phyloP scores from a whole-genome alignment of 2,888 invertebrate species.

The Aplocera efformata region DNA sequence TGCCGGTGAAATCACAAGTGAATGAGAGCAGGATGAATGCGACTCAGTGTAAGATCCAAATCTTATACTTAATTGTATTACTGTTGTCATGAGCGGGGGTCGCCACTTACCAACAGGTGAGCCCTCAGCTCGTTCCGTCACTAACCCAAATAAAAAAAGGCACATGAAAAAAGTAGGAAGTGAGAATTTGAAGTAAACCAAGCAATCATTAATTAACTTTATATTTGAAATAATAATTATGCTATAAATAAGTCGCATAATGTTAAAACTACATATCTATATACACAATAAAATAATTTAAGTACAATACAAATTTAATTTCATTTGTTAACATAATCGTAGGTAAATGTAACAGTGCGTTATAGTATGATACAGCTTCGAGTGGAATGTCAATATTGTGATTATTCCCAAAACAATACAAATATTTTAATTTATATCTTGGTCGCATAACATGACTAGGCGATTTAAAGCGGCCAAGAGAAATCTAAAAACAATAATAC shows the following conservation, averaged over 20 bases:
- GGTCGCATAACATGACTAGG: slow-evolving; percentile 69
- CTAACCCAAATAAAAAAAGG: too few relatives aligned
- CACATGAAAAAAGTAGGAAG: too few relatives aligned
- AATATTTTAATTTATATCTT: slow-evolving; percentile 35
- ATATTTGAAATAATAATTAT: slow-evolving; percentile 25
- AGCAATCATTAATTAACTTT: slow-evolving; percentile 16
- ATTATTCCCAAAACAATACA: slow-evolving; percentile 23
- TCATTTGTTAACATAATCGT: slow-evolving; percentile 33
- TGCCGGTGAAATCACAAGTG: too few relatives aligned
- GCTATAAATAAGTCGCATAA: slow-evolving; percentile 23
- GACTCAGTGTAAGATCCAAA: too few relatives aligned
- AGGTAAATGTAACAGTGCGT: slow-evolving; percentile 15
- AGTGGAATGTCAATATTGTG: slow-evolving; percentile 26
- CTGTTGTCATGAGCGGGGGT: too few relatives aligned
- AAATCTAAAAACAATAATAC: slow-evolving; percentile 24
- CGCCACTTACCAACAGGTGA: too few relatives aligned
- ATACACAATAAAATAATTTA: slow-evolving; percentile 70
- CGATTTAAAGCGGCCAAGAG: slow-evolving; percentile 61
- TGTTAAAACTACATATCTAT: slow-evolving; percentile 35
- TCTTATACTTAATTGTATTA: too few relatives aligned
- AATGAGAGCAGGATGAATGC: too few relatives aligned
- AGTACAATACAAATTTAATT: slow-evolving; percentile 48
- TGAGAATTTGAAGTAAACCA: slow-evolving; percentile 5
- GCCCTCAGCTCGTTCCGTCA: too few relatives aligned
- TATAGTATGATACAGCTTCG: slow-evolving; percentile 19